Base-by-base conservation (phyloP, 2,113 vertebrate genomes). In the Pitta sordida region DNA sequence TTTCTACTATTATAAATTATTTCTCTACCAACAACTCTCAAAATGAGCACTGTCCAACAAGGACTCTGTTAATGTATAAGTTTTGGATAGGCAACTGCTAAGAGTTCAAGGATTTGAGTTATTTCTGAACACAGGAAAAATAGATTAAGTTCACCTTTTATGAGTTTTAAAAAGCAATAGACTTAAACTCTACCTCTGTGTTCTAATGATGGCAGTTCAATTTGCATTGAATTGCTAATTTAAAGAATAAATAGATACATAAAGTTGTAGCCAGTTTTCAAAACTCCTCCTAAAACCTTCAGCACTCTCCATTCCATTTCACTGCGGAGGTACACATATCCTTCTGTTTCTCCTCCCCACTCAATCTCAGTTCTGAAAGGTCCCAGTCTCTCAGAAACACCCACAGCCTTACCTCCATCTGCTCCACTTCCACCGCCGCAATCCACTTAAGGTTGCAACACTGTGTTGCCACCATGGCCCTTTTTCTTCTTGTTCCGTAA, bases 311-410 rank as follows among this genome's bases (percentile, higher is more conserved):
- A 14, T 26, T 55, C 32, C 44, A 59, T 23, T 32, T 59, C 74
- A 82, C 5, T 37, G 20, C 26, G 0, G 3, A 82, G 68, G 15
- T 16, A 75, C 32, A 48, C 0, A 0, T 8, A 51, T 2, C 29
- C 32, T 84, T 20, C 34, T 51, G 10, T 27, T 84, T 12, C 43
- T 39, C 24, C 18, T 37, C 17, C 29, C 10, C 29, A n/a, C 18
- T 46, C 34, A 14, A 3, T 8, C 23, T 11, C 26, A 59, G 27
- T 9, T 63, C 60, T 30, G 15, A 78, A 86, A 63, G 41, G 51
- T 21, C 18, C 19, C 36, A 64, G 24, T 14, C 46, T 29, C 62
- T 27, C 52, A 63, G 41, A 34, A 92, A 52, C 27, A 80, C 15
- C 27, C 30, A 80, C 41, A 77, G 43, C n/a, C 19, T 52, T 17